Evolutionary conservation across 1,140 invertebrate species (phyloP).

Genomic region (Macrotrachela quadricornifera): DNA sequence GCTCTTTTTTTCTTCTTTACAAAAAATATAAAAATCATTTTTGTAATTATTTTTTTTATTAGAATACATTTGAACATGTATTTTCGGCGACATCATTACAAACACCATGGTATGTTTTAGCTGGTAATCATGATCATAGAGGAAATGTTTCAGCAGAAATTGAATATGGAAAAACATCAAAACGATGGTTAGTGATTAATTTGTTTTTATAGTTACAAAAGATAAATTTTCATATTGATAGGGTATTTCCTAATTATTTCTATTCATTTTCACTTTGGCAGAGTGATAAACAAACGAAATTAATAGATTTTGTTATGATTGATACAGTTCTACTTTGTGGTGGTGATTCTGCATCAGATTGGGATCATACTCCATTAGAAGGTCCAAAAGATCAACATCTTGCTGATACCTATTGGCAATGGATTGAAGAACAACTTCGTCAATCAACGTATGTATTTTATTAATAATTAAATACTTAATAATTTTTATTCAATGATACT

Average conservation of each 20-base stretch:
- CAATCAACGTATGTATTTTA: no score
- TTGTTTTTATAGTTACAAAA: not conserved
- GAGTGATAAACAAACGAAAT: no score
- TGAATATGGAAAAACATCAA: not conserved
- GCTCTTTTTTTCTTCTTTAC: not conserved
- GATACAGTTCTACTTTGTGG: constrained; percentile 32
- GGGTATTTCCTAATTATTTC: not conserved
- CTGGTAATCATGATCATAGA: constrained; percentile 30
- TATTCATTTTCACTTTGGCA: no score
- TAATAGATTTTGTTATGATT: constrained; percentile 27
- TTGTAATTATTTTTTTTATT: not conserved
- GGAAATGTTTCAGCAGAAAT: constrained; percentile 29
- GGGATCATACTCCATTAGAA: constrained; percentile 9
- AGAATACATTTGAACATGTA: constrained; percentile 17
- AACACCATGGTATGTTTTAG: constrained; percentile 24
- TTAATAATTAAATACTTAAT: no score
- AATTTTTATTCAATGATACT: constrained; percentile 18
- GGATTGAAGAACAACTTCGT: constrained; percentile 24
- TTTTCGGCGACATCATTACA: constrained; percentile 13
- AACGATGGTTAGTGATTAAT: no score
- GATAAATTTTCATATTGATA: no score
- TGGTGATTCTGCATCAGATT: constrained; percentile 14
- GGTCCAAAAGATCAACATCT: constrained; percentile 11
- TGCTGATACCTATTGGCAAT: constrained; percentile 27
- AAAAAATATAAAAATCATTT: not conserved